phyloP scores from a whole-genome alignment of 2,113 vertebrate genomes.

The Anguilla rostrata region DNA sequence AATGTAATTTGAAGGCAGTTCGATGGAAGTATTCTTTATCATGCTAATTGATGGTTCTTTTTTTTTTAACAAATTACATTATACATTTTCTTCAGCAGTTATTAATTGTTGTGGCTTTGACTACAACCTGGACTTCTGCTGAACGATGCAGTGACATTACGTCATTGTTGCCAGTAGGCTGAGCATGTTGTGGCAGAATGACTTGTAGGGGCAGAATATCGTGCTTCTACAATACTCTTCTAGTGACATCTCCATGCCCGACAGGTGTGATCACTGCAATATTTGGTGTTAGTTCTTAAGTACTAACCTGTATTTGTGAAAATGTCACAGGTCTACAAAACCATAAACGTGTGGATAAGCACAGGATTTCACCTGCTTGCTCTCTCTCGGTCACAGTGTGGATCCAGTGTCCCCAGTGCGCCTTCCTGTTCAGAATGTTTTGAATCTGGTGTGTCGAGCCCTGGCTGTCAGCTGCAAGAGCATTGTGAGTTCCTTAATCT shows the following conservation, averaged over 20 bases:
- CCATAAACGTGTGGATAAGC: background rate
- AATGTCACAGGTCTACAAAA: background rate
- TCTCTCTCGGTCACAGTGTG: slow-evolving; percentile 56
- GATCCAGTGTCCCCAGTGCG: slow-evolving; percentile 79
- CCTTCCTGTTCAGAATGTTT: slow-evolving; percentile 76
- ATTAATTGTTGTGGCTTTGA: too few relatives aligned
- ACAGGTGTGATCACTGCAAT: background rate
- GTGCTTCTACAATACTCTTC: background rate
- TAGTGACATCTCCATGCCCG: background rate
- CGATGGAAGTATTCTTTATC: too few relatives aligned
- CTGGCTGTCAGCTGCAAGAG: slow-evolving; percentile 77
- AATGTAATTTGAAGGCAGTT: background rate
- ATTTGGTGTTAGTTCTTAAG: background rate
- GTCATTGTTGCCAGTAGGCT: too few relatives aligned
- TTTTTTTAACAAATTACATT: background rate
- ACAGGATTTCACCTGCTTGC: background rate
- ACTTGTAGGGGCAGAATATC: too few relatives aligned
- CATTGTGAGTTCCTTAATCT: slow-evolving; percentile 64
- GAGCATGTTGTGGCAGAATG: too few relatives aligned
- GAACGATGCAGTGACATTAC: too few relatives aligned
- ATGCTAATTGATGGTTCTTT: background rate
- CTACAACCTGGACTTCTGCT: too few relatives aligned
- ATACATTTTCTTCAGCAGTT: background rate
- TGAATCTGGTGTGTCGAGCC: slow-evolving; percentile 80
- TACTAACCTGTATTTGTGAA: background rate